These are phyloP conservation scores for Protophormia terraenovae DNA, from an alignment of 2,888 invertebrate species.

Conservation along the genomic window DNA sequence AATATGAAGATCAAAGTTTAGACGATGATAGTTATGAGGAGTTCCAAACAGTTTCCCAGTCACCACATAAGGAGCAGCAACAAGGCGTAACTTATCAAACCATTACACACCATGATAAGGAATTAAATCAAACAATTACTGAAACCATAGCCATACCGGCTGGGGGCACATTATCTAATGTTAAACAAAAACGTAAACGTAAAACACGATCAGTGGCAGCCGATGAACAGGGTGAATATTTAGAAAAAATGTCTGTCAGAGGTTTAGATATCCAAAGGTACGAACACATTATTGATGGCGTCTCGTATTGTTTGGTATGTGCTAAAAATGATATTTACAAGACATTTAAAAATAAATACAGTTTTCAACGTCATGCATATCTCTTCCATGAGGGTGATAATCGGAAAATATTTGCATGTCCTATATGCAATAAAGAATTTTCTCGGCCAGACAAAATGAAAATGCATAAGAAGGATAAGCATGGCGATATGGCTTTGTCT, in stretches of 20 bases:
- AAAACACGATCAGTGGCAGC: constrained; percentile 78
- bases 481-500: constrained; percentile 75
- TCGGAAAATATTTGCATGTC: constrained; percentile 80
- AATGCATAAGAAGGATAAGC: constrained; percentile 80
- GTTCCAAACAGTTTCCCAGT: constrained; percentile 69
- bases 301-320: constrained; percentile 79
- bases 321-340: constrained; percentile 80
- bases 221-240: constrained; percentile 79
- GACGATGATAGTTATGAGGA: constrained; percentile 75
- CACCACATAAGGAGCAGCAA: constrained; percentile 69
- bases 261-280: constrained; percentile 80
- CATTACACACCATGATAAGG: constrained; percentile 69
- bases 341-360: constrained; percentile 80
- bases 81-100: constrained; percentile 72
- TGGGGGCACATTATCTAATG: constrained; percentile 54
- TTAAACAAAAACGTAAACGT: constrained; percentile 79
- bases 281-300: constrained; percentile 79
- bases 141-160: constrained; percentile 66
- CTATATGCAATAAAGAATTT: constrained; percentile 79
- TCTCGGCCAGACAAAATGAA: constrained; percentile 80
- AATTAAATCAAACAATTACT: constrained; percentile 68
- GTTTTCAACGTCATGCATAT: constrained; percentile 79
- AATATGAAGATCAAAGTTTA: constrained; percentile 65
- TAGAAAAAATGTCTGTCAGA: constrained; percentile 80
- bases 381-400: constrained; percentile 80